Percentiles rank a stretch among this genome's conserved stretches.
These are phyloP conservation scores for pig (Sus scrofa) DNA, from an alignment of 2,113 vertebrate species.

Conservation along the genomic window T2T-Sscrofa CM000822.6:3382501-3383000, in stretches of 20 bases:
- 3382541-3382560: fast-evolving
- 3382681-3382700: fast-evolving
- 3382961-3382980: too few species aligned
- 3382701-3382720: background rate
- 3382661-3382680: too few species aligned
- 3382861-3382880: background rate
- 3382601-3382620: too few species aligned
- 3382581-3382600: background rate
- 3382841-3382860: too few species aligned
- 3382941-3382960: too few species aligned
- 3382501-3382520: too few species aligned
- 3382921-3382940: too few species aligned
- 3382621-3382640: background rate
- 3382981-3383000: background rate
- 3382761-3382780: background rate
- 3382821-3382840: too few species aligned
- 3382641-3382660: background rate
- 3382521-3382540: too few species aligned
- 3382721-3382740: background rate
- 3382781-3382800: fast-evolving
- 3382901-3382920: background rate
- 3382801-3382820: background rate
- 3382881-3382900: background rate
- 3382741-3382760: background rate
- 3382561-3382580: background rate